Base-by-base conservation (phyloP, 2,888 invertebrate species). In the Thera britannica region DNA sequence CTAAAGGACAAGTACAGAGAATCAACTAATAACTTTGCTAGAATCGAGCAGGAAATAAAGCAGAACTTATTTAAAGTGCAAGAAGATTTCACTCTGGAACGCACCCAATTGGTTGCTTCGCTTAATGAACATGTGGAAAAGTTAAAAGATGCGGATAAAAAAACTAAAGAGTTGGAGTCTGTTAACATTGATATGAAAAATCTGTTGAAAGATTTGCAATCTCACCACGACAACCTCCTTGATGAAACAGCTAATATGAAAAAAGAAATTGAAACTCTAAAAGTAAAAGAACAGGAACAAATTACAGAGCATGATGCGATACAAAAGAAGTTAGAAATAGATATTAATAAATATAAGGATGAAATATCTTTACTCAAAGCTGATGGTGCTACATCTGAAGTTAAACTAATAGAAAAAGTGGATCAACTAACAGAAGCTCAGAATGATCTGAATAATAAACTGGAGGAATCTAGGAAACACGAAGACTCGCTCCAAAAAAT, bases 401-500 rank as follows among this genome's bases (percentile, higher is more conserved):
- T 89, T 0, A 92, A 93, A 75, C 79, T 94, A 64, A 92, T 94
- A 85, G 90, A 93, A 80, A 90, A 94, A 72, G 90, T 94, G 57
- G 93, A 94, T 66, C 91, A 92, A 79, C 76, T 94, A 54, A 89
- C 91, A 62, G 90, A 89, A 77, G 93, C 93, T 11, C 91, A 93
- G 75, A 92, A 93, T 72, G 93, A 94, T 72, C 83, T 94, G 49
- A 90, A 90, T 76, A 90, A 92, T 70, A 90, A 94, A 81, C 76
- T 91, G 35, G 94, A 94, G 79, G 90, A 92, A 80, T 93, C 94
- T 61, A 87, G 88, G 71, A 89, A 89, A 78, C 88, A 94, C 64
- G 93, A 94, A 82, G 91, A 92, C 74, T 92, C 89, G 0, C 80
- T 94, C 61, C 91, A 94, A 80, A 93, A 91, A 76, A 83, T 91